Base-by-base conservation (phyloP, 2,113 vertebrate genomes). In the Mystacornis crossleyi region DNA sequence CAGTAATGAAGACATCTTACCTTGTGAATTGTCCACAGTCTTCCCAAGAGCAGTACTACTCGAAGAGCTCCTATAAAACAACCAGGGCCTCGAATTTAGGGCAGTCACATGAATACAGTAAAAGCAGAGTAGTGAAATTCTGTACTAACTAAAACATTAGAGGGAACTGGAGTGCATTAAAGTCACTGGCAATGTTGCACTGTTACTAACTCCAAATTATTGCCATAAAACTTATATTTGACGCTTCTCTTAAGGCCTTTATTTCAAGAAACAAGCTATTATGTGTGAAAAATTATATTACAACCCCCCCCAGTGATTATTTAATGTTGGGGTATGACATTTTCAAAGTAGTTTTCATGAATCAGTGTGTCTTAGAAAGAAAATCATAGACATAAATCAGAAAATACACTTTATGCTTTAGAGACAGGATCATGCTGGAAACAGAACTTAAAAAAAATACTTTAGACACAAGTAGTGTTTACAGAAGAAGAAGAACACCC, bases 51-150 rank as follows among this genome's bases (percentile, higher is more conserved):
- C 60, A 92, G 97, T 9, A 61, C 89, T 98, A 79, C 95, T 96
- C 10, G 96, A 97, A 88, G 98, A 98, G 91, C 93, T 96, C 93
- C 99, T 99, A 77, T 2, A 93, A 95, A 94, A 12, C 16, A 86
- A 88, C 3, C 48, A 85, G 13, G 51, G 6, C 9, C 23, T 74
- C 57, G 8, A 54, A 60, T 58, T 81, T 61, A 21, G 3, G 7
- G 43, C 12, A 55, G 4, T 26, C 12, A 67, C 17, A 19, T 36
- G 6, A 84, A 50, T 3, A 42, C 0, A 74, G 19, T 26, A 71
- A 38, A 58, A 86, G 26, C 0, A 70, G 12, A 69, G 31, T 3
- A 33, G 33, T 8, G 14, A 19, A 58, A 69, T 61, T 10, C 8
- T 38, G 36, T 8, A 86, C 8, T 26, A 47, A 34, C 57, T 71